Conservation (phyloP, 2,113 vertebrate genomes). For the Thamnophis sirtalis region DNA sequence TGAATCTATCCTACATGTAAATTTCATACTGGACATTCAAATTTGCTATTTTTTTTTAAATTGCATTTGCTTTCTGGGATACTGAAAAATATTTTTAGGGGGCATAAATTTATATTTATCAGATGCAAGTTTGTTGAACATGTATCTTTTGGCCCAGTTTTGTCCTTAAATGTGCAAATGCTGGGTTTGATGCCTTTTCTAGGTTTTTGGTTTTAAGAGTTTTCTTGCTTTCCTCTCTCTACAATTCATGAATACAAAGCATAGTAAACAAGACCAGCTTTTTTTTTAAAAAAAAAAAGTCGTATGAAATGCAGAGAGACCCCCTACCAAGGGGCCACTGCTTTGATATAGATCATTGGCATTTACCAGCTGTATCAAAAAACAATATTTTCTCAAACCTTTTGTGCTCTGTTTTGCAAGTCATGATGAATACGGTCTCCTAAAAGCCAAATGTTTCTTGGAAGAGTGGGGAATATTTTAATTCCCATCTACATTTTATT, state of each 20-base stretch:
- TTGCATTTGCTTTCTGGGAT: background rate
- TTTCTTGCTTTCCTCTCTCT: background rate
- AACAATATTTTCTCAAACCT: conserved; percentile 54
- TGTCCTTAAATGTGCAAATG: conserved; percentile 34
- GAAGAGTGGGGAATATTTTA: background rate
- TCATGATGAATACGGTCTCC: conserved; percentile 32
- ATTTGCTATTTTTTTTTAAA: background rate
- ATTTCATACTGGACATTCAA: background rate
- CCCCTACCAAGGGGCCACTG: conserved; percentile 32
- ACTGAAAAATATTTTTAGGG: conserved; percentile 14
- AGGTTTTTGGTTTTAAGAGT: conserved; percentile 45
- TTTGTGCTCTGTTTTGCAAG: conserved; percentile 37
- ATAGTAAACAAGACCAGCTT: conserved; percentile 49
- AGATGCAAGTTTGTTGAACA: conserved; percentile 42
- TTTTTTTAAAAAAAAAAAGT: background rate
- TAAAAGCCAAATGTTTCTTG: conserved; percentile 32
- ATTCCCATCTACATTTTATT: background rate
- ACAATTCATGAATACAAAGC: conserved; percentile 9
- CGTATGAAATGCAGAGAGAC: conserved; percentile 38
- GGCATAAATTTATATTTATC: conserved; percentile 40
- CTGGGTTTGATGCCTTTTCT: conserved; percentile 27
- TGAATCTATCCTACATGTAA: background rate
- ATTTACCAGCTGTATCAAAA: conserved; percentile 52
- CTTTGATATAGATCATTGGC: conserved; percentile 51
- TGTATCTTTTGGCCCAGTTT: conserved; percentile 33